Evolutionary conservation across 2,113 vertebrate genomes (phyloP), one percentile per base, ranked within the genome.

Genomic region (Odobenus rosmarus): DNA sequence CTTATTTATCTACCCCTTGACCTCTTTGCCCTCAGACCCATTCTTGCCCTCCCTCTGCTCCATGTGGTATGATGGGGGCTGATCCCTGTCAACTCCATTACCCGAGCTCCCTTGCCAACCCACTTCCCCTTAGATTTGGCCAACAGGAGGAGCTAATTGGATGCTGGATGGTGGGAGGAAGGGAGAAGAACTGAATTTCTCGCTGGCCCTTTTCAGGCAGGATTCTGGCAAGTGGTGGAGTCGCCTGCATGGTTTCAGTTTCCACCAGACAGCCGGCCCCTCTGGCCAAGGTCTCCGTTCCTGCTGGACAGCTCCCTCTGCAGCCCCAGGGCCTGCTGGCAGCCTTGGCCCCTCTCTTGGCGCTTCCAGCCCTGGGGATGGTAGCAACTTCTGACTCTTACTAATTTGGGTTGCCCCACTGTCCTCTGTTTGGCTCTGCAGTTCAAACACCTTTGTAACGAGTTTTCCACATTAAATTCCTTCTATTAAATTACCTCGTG

Each of bases 211-310:
- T 36, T 42, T 53, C 16, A 3, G n/a, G 28, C 7, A 62, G 5
- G 23, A 28, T 46, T 92, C 14, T 31, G 11, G 13, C 26, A 49
- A 49, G 5, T 23, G 24, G 49, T 26, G 16, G 46, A 83, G 13
- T 84, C 23, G 71, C 42, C 14, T 62, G 4, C 21, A 11, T 19
- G 71, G 5, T 21, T 80, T 93, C 64, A 53, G 28, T 94, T 72
- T 59, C 62, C 1, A n/a, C 7, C 61, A 49, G 18, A 42, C 5
- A 88, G 6, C 0, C 4, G 69, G 4, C 0, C 12, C 74, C 28
- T 64, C 28, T 77, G 23, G 13, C 74, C 8, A 2, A 4, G 46
- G 31, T 19, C 39, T 5, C 0, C 6, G 2, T 0, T 53, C 53
- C 39, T 0, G 3, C 9, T 42, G 46, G 55, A 4, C 4, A 90